These are phyloP conservation scores for Pristionchus exspectatus DNA, from an alignment of 2,888 invertebrate genomes.

Conservation along the genomic window DNA sequence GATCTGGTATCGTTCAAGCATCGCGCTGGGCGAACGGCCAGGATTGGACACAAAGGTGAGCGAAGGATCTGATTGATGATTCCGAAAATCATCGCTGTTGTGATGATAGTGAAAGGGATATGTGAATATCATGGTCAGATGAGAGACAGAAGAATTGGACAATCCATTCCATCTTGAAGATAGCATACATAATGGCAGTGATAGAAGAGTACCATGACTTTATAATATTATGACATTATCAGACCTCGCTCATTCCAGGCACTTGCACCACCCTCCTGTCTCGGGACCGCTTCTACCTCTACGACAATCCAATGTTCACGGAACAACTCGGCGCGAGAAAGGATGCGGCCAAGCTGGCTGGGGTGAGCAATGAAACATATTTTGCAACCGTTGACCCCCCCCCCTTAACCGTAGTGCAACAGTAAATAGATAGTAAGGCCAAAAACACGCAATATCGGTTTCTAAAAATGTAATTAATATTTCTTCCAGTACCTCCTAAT, in stretches of 20 bases:
- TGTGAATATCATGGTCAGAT: not conserved
- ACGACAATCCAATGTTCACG: not conserved
- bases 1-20: slow-evolving; percentile 41
- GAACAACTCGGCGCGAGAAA: not conserved
- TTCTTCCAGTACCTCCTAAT: slow-evolving; percentile 22
- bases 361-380: not conserved
- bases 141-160: not conserved
- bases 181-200: not conserved
- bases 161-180: not conserved
- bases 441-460: not conserved
- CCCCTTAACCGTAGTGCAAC: not conserved
- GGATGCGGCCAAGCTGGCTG: not conserved
- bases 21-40: slow-evolving; percentile 43
- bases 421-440: not conserved
- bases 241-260: not conserved
- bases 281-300: not conserved
- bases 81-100: not conserved
- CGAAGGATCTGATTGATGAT: not conserved
- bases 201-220: too few species aligned
- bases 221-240: not conserved
- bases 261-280: slow-evolving; percentile 32
- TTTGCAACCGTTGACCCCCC: not conserved
- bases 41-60: slow-evolving; percentile 48
- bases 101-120: not conserved
- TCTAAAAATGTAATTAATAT: not conserved